Evolutionary conservation across 2,888 invertebrate genomes (phyloP), one percentile per base, ranked within the genome.

Genomic region (Papilio demoleus): DNA sequence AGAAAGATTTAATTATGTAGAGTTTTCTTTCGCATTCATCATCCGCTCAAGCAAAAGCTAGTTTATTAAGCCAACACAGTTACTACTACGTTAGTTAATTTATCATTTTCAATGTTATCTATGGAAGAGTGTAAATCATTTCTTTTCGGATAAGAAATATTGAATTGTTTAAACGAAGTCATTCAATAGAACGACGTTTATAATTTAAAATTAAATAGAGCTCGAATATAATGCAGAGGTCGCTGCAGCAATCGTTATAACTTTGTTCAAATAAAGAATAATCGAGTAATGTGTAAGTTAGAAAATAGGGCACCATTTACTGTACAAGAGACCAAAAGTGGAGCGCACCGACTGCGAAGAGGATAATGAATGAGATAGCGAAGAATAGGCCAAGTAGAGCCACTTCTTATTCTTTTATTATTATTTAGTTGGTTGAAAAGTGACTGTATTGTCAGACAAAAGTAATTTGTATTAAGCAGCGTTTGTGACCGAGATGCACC

Each of bases 341-440:
- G 69, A 69, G 65, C 69, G 65, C 47, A 53, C 50, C 38, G 40
- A 65, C 58, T 58, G 31, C 58, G 40, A 22, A 40, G 68, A 68
- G 58, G 68, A 64, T 65, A 61, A 65, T 69, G 69, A 69, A 69
- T 60, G 42, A 65, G 53, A 65, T 65, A 42, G 53, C 53, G 53
- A 56, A 69, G 65, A 69, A 53, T 61, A 69, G 69, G 65, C 65
- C 61, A 65, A 65, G 65, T 65, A 59, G 64, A 68, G 63, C 59
- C 47, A 59, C 19, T 58, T 47, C 47, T 68, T 59, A 60, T 64
- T 63, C 38, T 68, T 59, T 59, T 40, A 17, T 64, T 38, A 38
- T 63, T 47, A 58, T 64, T 68, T 31, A 64, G 38, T 59, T 47
- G 58, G 47, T 64, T 68, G 68, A 64, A 64, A 59, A 61, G 42